Evolutionary conservation across 2,797 vertebrate genomes (phyloP), one percentile per base, ranked within the genome.

Genomic region (Phylloscopus collybita): DNA sequence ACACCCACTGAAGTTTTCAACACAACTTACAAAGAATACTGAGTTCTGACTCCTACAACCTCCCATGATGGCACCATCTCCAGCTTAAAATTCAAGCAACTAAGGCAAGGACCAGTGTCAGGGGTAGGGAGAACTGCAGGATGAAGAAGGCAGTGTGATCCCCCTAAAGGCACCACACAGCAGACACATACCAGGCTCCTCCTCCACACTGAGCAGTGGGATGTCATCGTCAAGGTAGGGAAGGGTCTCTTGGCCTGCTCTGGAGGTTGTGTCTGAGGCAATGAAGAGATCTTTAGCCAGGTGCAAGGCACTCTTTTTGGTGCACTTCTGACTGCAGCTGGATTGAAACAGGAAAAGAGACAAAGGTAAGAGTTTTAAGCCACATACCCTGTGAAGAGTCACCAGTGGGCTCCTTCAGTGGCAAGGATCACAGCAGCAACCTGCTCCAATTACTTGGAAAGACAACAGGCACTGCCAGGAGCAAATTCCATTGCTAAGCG

Each of bases 201-300:
- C 98, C 91, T 99, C 99, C 65, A 99, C 99, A 0, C 98, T 98
- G 95, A 99, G 97, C 83, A 99, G 97, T 3, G 99, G 99, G 92
- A 99, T 99, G 95, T 99, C 99, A 65, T 99, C 99, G 2, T 99
- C 99, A 32, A 99, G 98, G 88, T 99, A 99, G 50, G 99, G 98
- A 71, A 99, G 93, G 18, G 98, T 98, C 38, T 98, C 97, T 79
- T 97, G 98, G 91, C 96, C 97, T 5, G 96, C 88, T 67, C 95
- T 76, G 17, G 71, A 74, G 10, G 90, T 85, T 4, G 82, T 76
- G 47, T 97, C 97, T 0, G 96, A 78, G 45, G 95, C 38, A 9
- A 95, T 27, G 22, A 98, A 97, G 62, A 98, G 78, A 10, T 98
- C 97, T 65, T 97, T 97, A 3, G 98, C 95, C 49, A 97, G 74